Evolutionary conservation across 2,113 vertebrate species (phyloP).

Genomic region (Promerops cafer): DNA sequence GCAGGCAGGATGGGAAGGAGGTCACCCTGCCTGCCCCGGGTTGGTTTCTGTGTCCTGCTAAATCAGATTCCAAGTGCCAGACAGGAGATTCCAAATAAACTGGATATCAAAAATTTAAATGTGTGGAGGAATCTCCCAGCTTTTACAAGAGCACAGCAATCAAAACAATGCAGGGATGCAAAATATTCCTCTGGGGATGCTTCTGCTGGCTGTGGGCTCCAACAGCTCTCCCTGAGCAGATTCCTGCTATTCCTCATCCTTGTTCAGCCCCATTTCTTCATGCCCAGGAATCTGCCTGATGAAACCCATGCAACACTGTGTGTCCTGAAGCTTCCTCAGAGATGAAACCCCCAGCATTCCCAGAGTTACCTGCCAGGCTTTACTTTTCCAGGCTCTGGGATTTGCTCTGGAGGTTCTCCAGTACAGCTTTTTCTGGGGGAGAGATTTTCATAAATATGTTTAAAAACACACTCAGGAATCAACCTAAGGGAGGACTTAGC

Average conservation of each 20-base stretch:
- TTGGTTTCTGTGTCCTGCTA: not conserved
- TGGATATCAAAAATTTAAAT: slow-evolving; percentile 47
- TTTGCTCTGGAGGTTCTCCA: not conserved
- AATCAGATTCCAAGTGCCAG: not conserved
- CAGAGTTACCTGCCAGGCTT: not conserved
- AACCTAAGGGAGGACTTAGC: not conserved
- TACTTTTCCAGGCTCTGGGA: not conserved
- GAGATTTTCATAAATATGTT: not conserved
- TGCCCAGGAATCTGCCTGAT: not conserved
- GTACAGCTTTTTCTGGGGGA: not conserved
- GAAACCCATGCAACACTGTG: not conserved
- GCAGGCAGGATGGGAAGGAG: not conserved
- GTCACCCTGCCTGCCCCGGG: not conserved
- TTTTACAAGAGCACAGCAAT: slow-evolving; percentile 1
- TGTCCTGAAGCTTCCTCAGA: not conserved
- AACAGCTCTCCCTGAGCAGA: not conserved
- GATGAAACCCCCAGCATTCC: not conserved
- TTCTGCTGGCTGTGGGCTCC: not conserved
- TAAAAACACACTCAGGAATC: not conserved
- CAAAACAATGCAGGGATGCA: not conserved
- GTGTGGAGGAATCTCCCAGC: not conserved
- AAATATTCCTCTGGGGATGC: slow-evolving; percentile 11
- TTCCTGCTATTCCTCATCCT: not conserved
- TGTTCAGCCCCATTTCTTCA: not conserved
- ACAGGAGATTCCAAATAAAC: slow-evolving; percentile 20